Evolutionary conservation across 2,888 invertebrate genomes (phyloP).

Genomic region (Coenonympha arcania): DNA sequence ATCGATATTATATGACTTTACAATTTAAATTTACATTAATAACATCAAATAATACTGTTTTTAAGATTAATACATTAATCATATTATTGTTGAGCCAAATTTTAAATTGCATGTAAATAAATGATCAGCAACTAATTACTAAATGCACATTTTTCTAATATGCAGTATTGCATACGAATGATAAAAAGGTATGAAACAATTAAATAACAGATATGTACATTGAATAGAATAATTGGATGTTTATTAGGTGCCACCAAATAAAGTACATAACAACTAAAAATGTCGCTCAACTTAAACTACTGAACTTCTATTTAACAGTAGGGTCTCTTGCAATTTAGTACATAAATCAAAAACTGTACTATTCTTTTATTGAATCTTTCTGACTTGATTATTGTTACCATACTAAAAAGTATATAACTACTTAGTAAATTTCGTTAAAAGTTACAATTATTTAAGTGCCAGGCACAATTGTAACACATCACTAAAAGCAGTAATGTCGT

Average conservation of each 20-base stretch:
- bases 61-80: background rate
- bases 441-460: slow-evolving; percentile 29
- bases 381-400: slow-evolving; percentile 1
- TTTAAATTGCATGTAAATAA: background rate
- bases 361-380: background rate
- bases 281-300: background rate
- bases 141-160: background rate
- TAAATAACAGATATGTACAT: too few species aligned
- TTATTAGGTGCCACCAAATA: slow-evolving; percentile 12
- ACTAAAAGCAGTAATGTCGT: too few species aligned
- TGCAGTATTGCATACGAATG: background rate
- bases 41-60: slow-evolving; percentile 1
- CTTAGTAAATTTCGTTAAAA: slow-evolving; percentile 48
- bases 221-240: background rate
- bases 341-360: background rate
- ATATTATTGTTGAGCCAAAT: background rate
- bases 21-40: background rate
- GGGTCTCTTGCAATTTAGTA: background rate
- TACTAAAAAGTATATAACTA: slow-evolving; percentile 39
- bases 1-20: background rate
- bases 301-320: background rate
- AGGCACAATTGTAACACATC: too few species aligned
- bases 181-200: background rate
- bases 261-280: background rate
- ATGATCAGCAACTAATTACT: background rate